Evolutionary conservation across 1,140 invertebrate genomes (phyloP).

Genomic region (Phortica variegata): DNA sequence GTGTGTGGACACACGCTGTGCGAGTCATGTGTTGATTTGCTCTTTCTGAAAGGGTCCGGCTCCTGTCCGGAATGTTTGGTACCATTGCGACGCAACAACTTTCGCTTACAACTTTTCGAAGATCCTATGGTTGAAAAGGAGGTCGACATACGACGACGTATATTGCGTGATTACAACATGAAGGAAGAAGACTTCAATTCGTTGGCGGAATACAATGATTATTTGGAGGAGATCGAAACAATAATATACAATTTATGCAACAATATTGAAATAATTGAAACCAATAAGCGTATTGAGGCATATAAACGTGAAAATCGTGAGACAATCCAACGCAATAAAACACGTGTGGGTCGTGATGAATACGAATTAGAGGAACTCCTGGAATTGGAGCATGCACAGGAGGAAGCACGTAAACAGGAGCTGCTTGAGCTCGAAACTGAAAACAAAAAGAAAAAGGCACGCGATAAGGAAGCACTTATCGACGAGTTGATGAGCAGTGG

Average conservation of each 20-base stretch:
- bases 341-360: conserved; percentile 63
- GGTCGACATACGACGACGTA: conserved; percentile 88
- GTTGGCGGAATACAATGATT: conserved; percentile 87
- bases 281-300: conserved; percentile 88
- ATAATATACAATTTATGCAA: conserved; percentile 91
- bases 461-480: conserved; percentile 86
- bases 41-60: conserved; percentile 74
- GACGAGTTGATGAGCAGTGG: conserved; percentile 94
- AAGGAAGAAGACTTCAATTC: conserved; percentile 85
- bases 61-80: conserved; percentile 90
- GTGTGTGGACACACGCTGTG: conserved; percentile 97
- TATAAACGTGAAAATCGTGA: conserved; percentile 95
- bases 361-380: conserved; percentile 82
- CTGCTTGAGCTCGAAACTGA: conserved; percentile 63
- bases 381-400: conserved; percentile 77
- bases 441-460: conserved; percentile 78
- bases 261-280: conserved; percentile 86
- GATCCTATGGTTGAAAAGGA: conserved; percentile 96
- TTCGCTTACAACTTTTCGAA: conserved; percentile 93
- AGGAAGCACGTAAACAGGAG: conserved; percentile 67
- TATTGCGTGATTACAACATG: conserved; percentile 89
- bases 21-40: conserved; percentile 66
- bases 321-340: conserved; percentile 84
- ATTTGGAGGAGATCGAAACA: conserved; percentile 87
- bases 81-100: conserved; percentile 83